phyloP scores from a whole-genome alignment of 1,140 invertebrate genomes.

The Aphidius ervi region DNA sequence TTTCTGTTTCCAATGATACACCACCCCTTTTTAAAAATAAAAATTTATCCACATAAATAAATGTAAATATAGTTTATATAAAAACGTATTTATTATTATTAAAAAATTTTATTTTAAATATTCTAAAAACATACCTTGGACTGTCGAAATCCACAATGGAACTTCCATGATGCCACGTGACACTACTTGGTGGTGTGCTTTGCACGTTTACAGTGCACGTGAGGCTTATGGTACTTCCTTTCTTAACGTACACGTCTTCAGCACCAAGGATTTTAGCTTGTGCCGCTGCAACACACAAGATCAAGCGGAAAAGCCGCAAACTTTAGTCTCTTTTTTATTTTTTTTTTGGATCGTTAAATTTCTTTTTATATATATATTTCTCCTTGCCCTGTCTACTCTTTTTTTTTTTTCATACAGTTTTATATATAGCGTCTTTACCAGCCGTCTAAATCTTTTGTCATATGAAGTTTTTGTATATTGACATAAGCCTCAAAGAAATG shows the following conservation, averaged over 20 bases:
- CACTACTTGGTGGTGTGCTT: slow-evolving; percentile 73
- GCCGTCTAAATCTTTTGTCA: too few relatives aligned
- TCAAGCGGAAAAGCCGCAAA: slow-evolving; percentile 30
- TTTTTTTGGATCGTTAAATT: slow-evolving; percentile 4
- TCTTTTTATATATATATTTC: neutral
- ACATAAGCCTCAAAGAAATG: too few relatives aligned
- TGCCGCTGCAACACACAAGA: slow-evolving; percentile 66
- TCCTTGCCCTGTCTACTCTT: too few relatives aligned
- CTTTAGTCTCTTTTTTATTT: slow-evolving; percentile 11
- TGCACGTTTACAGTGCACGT: slow-evolving; percentile 85
- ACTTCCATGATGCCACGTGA: slow-evolving; percentile 77
- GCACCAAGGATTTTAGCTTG: slow-evolving; percentile 80
- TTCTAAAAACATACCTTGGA: slow-evolving; percentile 54
- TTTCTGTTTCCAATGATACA: slow-evolving; percentile 86
- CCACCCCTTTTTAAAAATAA: slow-evolving; percentile 55
- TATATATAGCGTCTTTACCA: too few relatives aligned
- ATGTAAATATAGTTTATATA: too few relatives aligned
- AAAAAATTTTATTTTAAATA: neutral
- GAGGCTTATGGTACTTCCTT: slow-evolving; percentile 84
- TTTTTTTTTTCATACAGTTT: too few relatives aligned
- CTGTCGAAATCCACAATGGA: slow-evolving; percentile 82
- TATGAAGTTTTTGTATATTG: too few relatives aligned
- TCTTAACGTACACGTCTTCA: slow-evolving; percentile 85
- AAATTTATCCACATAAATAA: neutral
- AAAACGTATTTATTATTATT: neutral